Base-by-base conservation (phyloP, 2,113 vertebrate species). In the Perca fluviatilis region DNA sequence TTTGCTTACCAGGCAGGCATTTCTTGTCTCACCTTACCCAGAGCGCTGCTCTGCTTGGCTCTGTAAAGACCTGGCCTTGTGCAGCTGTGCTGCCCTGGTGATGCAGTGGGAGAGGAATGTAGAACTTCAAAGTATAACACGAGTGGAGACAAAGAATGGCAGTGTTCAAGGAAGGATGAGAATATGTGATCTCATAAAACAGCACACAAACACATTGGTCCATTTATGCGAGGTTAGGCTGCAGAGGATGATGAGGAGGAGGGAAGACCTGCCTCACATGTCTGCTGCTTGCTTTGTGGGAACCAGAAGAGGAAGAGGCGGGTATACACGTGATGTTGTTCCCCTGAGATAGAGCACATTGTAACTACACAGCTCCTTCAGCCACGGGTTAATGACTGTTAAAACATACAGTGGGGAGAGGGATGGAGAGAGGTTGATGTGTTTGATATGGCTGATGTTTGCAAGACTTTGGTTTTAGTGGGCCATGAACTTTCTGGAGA, bases 101-200 rank as follows among this genome's bases (percentile, higher is more conserved):
- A 96, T 94, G 94, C 91, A 95, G 92, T 23, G 68, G 61, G 70
- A 86, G 82, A 94, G 91, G 93, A 95, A 96, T 96, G 93, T 63
- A 73, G 36, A 69, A 93, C 93, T 95, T 95, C 92, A 95, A 95
- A 95, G 91, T 79, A 67, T 47, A 88, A 84, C 76, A 60, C 12
- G 68, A 85, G 86, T n/a, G 18, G 74, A 91, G 92, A 94, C 91
- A 92, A 92, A 90, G 86, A 88, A 90, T 86, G 86, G 89, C 80
- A 90, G 90, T 92, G 92, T 92, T 95, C 68, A 54, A 53, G 62
- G 67, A 57, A 82, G 88, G 79, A 86, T 84, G 83, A 83, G 89
- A 93, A 86, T 85, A 89, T 89, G 90, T 93, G 93, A 93, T 94
- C 93, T 94, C 90, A 94, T 94, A 90, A 94, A 94, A 90, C 60